phyloP scores from a whole-genome alignment of 2,888 invertebrate genomes.

The Coecobrya sp. region DNA sequence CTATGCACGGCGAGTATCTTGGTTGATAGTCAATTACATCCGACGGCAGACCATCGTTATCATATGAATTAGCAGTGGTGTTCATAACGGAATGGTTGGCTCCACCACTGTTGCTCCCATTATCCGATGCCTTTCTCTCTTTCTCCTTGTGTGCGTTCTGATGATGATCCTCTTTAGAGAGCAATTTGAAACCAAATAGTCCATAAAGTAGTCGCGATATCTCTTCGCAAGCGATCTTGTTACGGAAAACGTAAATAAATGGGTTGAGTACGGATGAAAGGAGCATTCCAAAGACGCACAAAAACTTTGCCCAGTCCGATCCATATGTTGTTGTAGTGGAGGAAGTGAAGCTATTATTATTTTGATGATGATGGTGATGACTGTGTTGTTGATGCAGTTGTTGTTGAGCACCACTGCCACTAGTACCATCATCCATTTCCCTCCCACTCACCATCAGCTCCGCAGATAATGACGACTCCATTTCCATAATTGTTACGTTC shows the following conservation, averaged over 20 bases:
- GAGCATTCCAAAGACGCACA: constrained; percentile 87
- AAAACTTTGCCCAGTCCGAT: constrained; percentile 83
- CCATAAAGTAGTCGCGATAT: constrained; percentile 87
- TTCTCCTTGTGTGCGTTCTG: constrained; percentile 65
- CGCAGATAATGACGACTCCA: constrained; percentile 52
- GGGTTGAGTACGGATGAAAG: constrained; percentile 89
- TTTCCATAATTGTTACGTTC: constrained; percentile 59
- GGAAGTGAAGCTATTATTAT: constrained; percentile 27
- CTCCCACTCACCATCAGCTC: constrained; percentile 24
- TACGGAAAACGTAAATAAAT: constrained; percentile 89
- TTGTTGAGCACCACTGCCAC: not conserved
- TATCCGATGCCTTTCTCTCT: constrained; percentile 69
- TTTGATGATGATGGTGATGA: constrained; percentile 4
- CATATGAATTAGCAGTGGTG: constrained; percentile 56
- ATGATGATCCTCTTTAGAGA: constrained; percentile 65
- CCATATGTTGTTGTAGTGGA: not conserved
- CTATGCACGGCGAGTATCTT: constrained; percentile 80
- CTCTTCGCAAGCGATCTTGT: constrained; percentile 88
- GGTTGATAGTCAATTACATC: constrained; percentile 74
- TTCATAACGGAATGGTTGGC: constrained; percentile 58
- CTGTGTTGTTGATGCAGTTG: not conserved
- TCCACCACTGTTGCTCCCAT: constrained; percentile 48
- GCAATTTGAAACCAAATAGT: constrained; percentile 76
- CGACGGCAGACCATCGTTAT: constrained; percentile 60
- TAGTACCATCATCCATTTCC: constrained; percentile 8